Evolutionary conservation across 2,113 vertebrate species (phyloP).

Genomic region (Castor canadensis): DNA sequence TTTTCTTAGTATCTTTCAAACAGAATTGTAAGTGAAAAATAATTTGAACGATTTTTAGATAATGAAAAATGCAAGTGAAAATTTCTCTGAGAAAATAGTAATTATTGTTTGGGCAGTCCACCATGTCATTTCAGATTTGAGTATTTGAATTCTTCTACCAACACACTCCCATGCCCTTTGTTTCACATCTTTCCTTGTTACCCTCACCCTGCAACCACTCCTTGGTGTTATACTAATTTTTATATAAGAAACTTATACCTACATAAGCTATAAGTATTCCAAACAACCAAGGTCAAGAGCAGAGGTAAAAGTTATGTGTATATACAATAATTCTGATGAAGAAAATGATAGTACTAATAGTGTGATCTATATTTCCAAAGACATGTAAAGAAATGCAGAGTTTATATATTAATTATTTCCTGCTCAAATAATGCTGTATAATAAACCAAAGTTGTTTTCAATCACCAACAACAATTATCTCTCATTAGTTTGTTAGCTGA

Average conservation of each 20-base stretch:
- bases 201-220: background rate
- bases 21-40: background rate
- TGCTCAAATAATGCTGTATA: background rate
- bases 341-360: background rate
- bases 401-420: background rate
- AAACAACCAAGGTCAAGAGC: background rate
- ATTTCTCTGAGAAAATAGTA: background rate
- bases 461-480: background rate
- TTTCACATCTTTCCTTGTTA: background rate
- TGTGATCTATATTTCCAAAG: background rate
- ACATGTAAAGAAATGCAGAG: background rate
- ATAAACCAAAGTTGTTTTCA: background rate
- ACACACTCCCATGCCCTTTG: background rate
- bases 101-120: background rate
- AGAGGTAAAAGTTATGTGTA: background rate
- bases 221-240: background rate
- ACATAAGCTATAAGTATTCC: background rate
- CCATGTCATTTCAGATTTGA: background rate
- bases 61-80: background rate
- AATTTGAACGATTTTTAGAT: background rate
- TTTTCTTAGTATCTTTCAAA: background rate
- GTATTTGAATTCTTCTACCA: background rate
- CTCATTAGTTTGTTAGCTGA: background rate
- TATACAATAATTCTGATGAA: background rate
- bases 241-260: background rate